Conservation (phyloP, 1,140 invertebrate genomes). For the Drosophila baimaii region DNA sequence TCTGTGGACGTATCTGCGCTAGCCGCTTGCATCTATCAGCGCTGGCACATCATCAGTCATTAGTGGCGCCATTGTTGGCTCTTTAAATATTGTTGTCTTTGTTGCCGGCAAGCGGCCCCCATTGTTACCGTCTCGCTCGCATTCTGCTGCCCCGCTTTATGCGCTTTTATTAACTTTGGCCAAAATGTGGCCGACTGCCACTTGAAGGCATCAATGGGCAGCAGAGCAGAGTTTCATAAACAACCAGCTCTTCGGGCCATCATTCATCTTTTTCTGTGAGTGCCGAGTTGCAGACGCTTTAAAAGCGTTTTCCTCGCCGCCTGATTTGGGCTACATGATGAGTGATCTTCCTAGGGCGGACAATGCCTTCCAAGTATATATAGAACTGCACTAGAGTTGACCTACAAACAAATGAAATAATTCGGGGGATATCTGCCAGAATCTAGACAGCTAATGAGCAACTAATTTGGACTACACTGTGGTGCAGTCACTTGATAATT, state of each 20-base stretch:
- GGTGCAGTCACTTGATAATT: no score
- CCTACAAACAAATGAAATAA: conserved; percentile 50
- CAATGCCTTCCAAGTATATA: conserved; percentile 36
- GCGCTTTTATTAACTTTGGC: conserved; percentile 80
- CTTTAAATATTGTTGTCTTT: conserved; percentile 56
- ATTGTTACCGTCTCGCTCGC: conserved; percentile 64
- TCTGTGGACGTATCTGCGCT: conserved; percentile 36
- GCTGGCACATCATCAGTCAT: conserved; percentile 81
- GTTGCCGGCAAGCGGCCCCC: conserved; percentile 41
- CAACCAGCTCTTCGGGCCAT: conserved; percentile 64
- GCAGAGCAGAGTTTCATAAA: conserved; percentile 54
- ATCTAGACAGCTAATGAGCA: conserved; percentile 18
- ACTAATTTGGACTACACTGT: conserved; percentile 17
- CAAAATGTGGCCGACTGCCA: conserved; percentile 70
- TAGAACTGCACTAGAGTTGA: conserved; percentile 57
- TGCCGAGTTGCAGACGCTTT: conserved; percentile 40
- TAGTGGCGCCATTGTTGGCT: conserved; percentile 79
- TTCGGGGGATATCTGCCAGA: conserved; percentile 1
- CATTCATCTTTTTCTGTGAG: conserved; percentile 68
- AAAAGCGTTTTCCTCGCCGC: conserved; percentile 35
- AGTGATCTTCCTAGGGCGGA: conserved; percentile 56
- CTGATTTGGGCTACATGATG: conserved; percentile 70
- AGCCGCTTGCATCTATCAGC: conserved; percentile 77
- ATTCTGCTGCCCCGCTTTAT: conserved; percentile 39
- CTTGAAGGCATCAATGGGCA: conserved; percentile 72